Conservation (phyloP, 2,113 vertebrate species). For the Kobus ellipsiprymnus region DNA sequence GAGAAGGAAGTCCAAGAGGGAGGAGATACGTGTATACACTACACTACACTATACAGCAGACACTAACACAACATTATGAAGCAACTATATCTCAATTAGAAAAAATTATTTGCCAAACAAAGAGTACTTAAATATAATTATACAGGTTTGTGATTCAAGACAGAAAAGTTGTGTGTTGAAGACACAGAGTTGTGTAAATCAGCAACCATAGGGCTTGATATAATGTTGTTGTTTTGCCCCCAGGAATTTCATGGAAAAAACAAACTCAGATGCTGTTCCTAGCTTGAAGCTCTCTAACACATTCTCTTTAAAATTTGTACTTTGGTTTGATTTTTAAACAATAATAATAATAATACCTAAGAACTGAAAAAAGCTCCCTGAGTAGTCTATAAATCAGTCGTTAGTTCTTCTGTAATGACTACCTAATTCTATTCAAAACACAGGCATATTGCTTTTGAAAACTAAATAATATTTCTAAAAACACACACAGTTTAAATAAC, state of each 20-base stretch:
- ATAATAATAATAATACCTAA: background rate
- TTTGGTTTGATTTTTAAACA: background rate
- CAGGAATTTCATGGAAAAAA: background rate
- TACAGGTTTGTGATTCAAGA: background rate
- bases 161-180: background rate
- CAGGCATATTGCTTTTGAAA: background rate
- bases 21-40: background rate
- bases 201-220: background rate
- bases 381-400: background rate
- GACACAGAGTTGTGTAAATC: background rate
- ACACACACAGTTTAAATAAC: background rate
- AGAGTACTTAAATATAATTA: background rate
- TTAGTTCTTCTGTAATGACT: background rate
- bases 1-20: background rate
- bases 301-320: background rate
- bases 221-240: background rate
- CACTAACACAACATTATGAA: background rate
- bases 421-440: conserved; percentile 3
- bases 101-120: background rate
- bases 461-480: background rate
- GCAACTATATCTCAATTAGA: background rate
- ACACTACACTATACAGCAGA: background rate
- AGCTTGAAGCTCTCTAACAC: background rate
- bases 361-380: background rate
- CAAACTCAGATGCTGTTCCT: background rate